Evolutionary conservation across 2,888 invertebrate genomes (phyloP), one percentile per base, ranked within the genome.

Genomic region (Sinohyriopsis cumingii): DNA sequence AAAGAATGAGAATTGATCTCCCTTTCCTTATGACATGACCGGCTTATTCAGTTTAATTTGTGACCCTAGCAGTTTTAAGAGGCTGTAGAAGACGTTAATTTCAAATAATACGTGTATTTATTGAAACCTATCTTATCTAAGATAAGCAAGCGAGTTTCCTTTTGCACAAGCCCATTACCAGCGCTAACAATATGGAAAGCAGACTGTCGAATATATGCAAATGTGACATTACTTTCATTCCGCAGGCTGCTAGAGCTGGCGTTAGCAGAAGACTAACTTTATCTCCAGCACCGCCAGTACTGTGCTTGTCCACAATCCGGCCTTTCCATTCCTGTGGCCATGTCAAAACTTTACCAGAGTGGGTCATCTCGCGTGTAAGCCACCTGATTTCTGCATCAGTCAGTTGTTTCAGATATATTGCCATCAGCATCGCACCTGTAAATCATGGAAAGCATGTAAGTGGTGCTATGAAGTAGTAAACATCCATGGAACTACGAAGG

Each of bases 231-330:
- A 87, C 89, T 84, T 91, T 91, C 33, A 92, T 79, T 15, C 92
- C 92, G 79, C 90, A 89, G 12, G 91, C 91, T 3, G 92, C 92
- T 69, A 92, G 82, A 2, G 91, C 91, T 0, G 92, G 92, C 1
- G 91, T 91, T 68, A 92, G 86, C 1, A 91, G 83, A 20, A 92
- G 86, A 54, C 92, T 92, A 73, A 90, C 89, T 83, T 92, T 92
- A 82, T 92, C 92, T 0, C 92, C 92, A 6, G 92, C 92, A 3
- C 92, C 92, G 1, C 92, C 92, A 4, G 92, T 92, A 82, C 92
- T 92, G 84, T 92, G 92, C 80, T 92, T 92, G 82, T 92, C 92
- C 33, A 91, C 92, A 24, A 91, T 82, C 4, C 54, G 54, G n/a
- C 78, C 78, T 4, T 68, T 66, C 83, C 84, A 85, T 20, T 79